Evolutionary conservation across 2,797 vertebrate genomes (phyloP).

Genomic region (Gobio occitaniae): DNA sequence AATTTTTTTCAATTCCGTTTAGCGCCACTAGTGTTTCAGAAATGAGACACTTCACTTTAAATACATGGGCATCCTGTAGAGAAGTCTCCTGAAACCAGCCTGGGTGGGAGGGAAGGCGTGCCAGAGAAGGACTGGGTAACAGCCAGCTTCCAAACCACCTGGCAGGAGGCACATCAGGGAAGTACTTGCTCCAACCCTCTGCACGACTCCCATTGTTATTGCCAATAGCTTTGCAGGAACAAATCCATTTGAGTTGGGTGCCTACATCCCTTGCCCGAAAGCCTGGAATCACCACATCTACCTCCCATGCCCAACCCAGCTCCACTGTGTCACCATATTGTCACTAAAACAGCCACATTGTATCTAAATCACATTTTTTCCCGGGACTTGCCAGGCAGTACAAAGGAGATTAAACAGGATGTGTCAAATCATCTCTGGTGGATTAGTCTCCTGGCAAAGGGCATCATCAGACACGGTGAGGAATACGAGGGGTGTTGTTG

Average conservation of each 20-base stretch:
- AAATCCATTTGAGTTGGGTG: slow-evolving; percentile 59
- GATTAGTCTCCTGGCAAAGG: slow-evolving; percentile 48
- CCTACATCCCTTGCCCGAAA: slow-evolving; percentile 9
- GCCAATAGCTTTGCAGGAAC: slow-evolving; percentile 65
- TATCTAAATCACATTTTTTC: slow-evolving; percentile 62
- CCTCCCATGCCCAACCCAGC: slow-evolving; percentile 51
- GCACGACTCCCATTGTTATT: slow-evolving; percentile 64
- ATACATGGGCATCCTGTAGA: neutral
- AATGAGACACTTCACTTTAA: neutral
- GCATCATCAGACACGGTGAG: neutral
- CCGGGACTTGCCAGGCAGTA: slow-evolving; percentile 59
- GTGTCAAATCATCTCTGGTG: slow-evolving; percentile 61
- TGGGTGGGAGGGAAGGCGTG: neutral
- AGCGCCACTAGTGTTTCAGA: neutral
- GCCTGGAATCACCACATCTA: slow-evolving; percentile 13
- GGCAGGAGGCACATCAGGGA: slow-evolving; percentile 57
- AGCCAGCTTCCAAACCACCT: slow-evolving; percentile 46
- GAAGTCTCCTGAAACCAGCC: neutral
- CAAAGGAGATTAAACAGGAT: slow-evolving; percentile 64
- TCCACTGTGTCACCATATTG: slow-evolving; percentile 56
- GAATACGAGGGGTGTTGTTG: slow-evolving; percentile 46
- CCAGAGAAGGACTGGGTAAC: neutral
- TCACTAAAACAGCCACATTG: slow-evolving; percentile 59
- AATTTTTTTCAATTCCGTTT: slow-evolving; percentile 8
- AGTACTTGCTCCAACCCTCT: slow-evolving; percentile 61